These are phyloP conservation scores for Menidia menidia DNA, from an alignment of 2,797 vertebrate species.

Conservation along the genomic window DNA sequence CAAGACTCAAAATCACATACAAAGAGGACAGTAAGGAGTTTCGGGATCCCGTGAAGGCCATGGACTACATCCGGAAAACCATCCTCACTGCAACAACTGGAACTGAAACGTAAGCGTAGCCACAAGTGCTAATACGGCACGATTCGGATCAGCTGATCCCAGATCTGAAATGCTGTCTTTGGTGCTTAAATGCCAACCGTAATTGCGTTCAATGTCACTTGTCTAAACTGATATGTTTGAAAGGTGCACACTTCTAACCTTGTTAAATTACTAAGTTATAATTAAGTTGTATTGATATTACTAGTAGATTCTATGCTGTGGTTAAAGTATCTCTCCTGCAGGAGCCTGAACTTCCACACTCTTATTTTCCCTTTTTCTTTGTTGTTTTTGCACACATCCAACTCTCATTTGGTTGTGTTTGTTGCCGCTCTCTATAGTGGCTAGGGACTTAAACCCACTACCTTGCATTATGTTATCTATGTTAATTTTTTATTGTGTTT, in stretches of 20 bases:
- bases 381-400: too few species aligned
- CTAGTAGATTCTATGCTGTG: too few species aligned
- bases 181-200: constrained; percentile 1
- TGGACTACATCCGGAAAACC: background rate
- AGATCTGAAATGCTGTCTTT: background rate
- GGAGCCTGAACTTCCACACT: too few species aligned
- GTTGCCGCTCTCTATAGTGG: too few species aligned
- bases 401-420: too few species aligned
- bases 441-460: too few species aligned
- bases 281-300: too few species aligned
- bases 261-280: too few species aligned
- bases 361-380: too few species aligned
- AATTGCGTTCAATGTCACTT: background rate
- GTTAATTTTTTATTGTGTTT: too few species aligned
- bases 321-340: too few species aligned
- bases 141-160: background rate
- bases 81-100: background rate
- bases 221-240: background rate
- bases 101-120: background rate
- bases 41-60: background rate
- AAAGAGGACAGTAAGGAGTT: background rate
- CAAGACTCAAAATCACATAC: background rate
- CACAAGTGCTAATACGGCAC: background rate
- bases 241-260: background rate
- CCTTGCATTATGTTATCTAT: too few species aligned